Base-by-base conservation (phyloP, 2,888 invertebrate species). In the Linnaemya vulpina region DNA sequence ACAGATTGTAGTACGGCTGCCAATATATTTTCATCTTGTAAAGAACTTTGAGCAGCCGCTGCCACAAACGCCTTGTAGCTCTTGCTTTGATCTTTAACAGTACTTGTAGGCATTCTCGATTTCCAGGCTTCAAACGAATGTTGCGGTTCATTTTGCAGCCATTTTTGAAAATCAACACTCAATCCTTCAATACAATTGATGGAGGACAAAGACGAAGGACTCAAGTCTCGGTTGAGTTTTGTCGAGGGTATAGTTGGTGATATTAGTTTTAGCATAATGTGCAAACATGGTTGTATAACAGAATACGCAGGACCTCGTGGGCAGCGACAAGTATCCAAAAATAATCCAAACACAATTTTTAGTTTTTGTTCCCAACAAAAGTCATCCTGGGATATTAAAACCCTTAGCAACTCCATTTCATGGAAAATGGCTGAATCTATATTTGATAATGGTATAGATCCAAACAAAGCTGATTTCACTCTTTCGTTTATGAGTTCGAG, bases 311-410 rank as follows among this genome's bases (percentile, higher is more conserved):
- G 97, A 89, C 96, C 97, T 84, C 96, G 95, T 0, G 96, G 95
- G 91, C 84, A 92, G 90, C 95, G 94, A 87, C 95, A 95, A 5
- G 96, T 96, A 93, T 95, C 94, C 76, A 97, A 94, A 93, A 98
- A 98, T 73, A 98, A 93, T 87, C 96, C 95, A 93, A 98, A 96
- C 84, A 98, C 96, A 90, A 97, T 96, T 63, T 97, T 95, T 0
- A 99, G 93, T 89, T 98, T 96, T 86, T 96, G 95, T 91, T 99
- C 98, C 99, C 99, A 99, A 90, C 98, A 98, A 4, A 96, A 95
- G 91, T 99, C 99, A 89, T 98, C 97, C 87, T 97, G 97, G 88
- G 97, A 96, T 1, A 98, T 95, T 62, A 98, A 94, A 0, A 97
- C 96, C 0, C 98, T 97, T 35, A 99, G 93, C 15, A 99, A 93